Percentiles rank a stretch among this genome's conserved stretches.
These are phyloP conservation scores for Nomada ruficornis DNA, from an alignment of 2,888 invertebrate species.

Conservation along the genomic window DNA sequence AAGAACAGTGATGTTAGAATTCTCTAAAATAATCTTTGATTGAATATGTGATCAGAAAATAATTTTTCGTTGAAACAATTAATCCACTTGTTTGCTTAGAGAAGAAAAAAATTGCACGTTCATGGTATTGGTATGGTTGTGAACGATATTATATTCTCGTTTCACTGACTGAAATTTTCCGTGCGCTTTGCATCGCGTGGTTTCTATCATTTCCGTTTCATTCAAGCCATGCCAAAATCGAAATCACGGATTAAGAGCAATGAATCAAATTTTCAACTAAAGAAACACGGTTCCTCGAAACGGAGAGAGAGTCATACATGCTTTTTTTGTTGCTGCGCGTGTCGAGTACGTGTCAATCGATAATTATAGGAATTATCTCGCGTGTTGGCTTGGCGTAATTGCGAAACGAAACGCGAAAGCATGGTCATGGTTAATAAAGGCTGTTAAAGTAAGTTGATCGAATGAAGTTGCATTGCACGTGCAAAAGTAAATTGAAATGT, in stretches of 20 bases:
- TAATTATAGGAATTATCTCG: slow-evolving; percentile 32
- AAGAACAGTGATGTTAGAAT: no score
- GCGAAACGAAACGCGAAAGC: slow-evolving; percentile 4
- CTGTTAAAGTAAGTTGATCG: not conserved
- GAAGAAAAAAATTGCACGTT: no score
- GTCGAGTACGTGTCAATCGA: slow-evolving; percentile 23
- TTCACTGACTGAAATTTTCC: not conserved
- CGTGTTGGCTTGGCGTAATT: slow-evolving; percentile 3
- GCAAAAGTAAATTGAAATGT: not conserved
- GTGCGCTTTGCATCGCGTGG: not conserved
- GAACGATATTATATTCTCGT: not conserved
- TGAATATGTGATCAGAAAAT: no score
- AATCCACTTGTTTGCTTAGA: no score
- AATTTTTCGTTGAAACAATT: no score
- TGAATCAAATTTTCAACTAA: not conserved
- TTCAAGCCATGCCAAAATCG: not conserved
- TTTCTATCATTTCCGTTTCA: slow-evolving; percentile 1
- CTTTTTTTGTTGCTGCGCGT: slow-evolving; percentile 5
- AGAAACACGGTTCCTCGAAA: slow-evolving; percentile 1
- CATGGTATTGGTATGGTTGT: no score
- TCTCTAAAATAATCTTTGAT: no score
- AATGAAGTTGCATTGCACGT: not conserved
- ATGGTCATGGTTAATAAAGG: not conserved
- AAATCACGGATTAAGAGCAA: not conserved
- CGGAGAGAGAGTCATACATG: not conserved